Percentiles rank a stretch among this genome's conserved stretches.
phyloP scores from a whole-genome alignment of 2,113 vertebrate genomes.

The Onychorhynchus coronatus region DNA sequence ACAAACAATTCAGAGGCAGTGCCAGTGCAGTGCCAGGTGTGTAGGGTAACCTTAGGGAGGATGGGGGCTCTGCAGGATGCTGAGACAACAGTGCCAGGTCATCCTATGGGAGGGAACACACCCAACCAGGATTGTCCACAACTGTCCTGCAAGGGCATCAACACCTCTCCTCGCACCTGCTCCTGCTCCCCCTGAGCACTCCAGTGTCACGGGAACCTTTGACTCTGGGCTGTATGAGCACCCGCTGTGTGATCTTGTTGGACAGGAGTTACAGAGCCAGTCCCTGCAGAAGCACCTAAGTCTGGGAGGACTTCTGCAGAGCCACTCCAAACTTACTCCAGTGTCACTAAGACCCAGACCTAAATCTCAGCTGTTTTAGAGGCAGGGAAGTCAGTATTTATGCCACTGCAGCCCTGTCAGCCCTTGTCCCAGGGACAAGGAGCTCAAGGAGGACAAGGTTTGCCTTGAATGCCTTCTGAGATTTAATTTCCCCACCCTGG shows the following conservation, averaged over 20 bases:
- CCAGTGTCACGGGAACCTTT: not conserved
- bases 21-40: accelerated
- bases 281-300: not conserved
- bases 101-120: not conserved
- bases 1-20: accelerated
- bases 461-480: not conserved
- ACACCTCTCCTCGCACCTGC: not conserved
- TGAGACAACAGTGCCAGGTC: accelerated
- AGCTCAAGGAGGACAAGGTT: not conserved
- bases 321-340: not conserved
- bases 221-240: accelerated
- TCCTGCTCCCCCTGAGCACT: not conserved
- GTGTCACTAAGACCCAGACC: not conserved
- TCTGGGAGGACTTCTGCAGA: not conserved
- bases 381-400: not conserved
- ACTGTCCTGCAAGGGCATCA: not conserved
- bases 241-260: too few species aligned
- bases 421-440: not conserved
- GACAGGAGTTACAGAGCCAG: not conserved
- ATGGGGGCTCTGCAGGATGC: not conserved
- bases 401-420: not conserved
- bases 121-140: not conserved
- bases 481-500: constrained; percentile 13
- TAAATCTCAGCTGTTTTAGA: not conserved
- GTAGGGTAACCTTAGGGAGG: not conserved